Conservation (phyloP, 1,140 invertebrate species). For the Euborellia annulipes region DNA sequence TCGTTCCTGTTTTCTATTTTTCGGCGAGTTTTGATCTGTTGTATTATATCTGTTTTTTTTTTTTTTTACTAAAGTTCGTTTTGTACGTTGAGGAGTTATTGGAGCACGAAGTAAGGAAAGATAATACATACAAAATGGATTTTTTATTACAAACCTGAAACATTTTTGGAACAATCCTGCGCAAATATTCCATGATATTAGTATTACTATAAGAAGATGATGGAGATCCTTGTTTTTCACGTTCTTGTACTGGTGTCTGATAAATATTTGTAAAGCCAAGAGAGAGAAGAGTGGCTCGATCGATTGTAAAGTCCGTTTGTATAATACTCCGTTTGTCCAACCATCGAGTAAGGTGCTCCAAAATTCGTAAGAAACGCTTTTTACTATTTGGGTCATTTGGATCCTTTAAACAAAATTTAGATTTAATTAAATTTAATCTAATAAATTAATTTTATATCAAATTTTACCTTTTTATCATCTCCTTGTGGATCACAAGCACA, state of each 20-base stretch:
- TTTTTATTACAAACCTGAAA: slow-evolving; percentile 33
- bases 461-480: slow-evolving; percentile 1
- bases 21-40: no score
- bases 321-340: slow-evolving; percentile 60
- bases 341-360: slow-evolving; percentile 43
- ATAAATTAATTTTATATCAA: no score
- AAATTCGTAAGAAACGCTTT: slow-evolving; percentile 52
- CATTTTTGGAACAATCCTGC: slow-evolving; percentile 72
- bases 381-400: slow-evolving; percentile 50
- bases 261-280: slow-evolving; percentile 62
- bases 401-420: no score
- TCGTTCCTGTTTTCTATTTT: no score
- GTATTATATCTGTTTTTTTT: no score
- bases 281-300: slow-evolving; percentile 52
- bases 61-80: no score
- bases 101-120: no score
- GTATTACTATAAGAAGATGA: slow-evolving; percentile 46
- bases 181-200: slow-evolving; percentile 72
- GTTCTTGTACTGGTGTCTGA: slow-evolving; percentile 32
- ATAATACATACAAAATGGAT: no score
- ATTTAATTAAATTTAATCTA: no score
- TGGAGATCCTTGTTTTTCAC: no score
- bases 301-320: slow-evolving; percentile 65
- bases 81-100: no score
- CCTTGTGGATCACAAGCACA: slow-evolving; percentile 61